Conservation (phyloP, 1,140 invertebrate genomes). For the Drosophila kurseongensis region DNA sequence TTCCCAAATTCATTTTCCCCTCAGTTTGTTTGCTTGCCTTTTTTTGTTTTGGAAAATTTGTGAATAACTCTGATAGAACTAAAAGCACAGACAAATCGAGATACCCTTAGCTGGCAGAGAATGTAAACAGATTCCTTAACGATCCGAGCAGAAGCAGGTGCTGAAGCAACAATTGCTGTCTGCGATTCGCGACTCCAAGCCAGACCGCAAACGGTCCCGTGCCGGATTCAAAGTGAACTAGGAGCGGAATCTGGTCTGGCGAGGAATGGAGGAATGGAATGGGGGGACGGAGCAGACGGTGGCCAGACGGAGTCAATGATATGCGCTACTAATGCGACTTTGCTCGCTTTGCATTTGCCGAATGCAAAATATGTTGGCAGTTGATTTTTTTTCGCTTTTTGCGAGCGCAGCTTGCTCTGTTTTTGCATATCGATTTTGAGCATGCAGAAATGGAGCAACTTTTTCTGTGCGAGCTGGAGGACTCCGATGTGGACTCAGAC, state of each 20-base stretch:
- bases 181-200: constrained; percentile 28
- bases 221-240: constrained; percentile 22
- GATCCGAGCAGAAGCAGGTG: constrained; percentile 62
- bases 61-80: not conserved
- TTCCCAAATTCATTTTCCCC: too few species aligned
- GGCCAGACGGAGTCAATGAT: constrained; percentile 60
- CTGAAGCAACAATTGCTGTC: constrained; percentile 52
- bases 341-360: constrained; percentile 49
- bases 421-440: constrained; percentile 73
- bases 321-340: constrained; percentile 72
- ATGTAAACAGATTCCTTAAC: constrained; percentile 51
- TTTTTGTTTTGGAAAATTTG: too few species aligned
- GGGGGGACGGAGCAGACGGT: constrained; percentile 18
- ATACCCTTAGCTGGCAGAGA: constrained; percentile 3
- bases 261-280: constrained; percentile 11
- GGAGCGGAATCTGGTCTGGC: constrained; percentile 27
- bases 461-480: constrained; percentile 32
- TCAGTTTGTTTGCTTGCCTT: too few species aligned
- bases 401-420: constrained; percentile 15
- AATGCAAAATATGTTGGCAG: constrained; percentile 68
- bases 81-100: not conserved
- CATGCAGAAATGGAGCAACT: constrained; percentile 70
- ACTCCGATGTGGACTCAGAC: constrained; percentile 3
- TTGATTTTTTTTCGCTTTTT: constrained; percentile 34
- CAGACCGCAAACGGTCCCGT: constrained; percentile 45